Percentiles rank a stretch among this genome's conserved stretches.
Conservation (phyloP, 1,140 invertebrate genomes). For the Babylonia areolata region DNA sequence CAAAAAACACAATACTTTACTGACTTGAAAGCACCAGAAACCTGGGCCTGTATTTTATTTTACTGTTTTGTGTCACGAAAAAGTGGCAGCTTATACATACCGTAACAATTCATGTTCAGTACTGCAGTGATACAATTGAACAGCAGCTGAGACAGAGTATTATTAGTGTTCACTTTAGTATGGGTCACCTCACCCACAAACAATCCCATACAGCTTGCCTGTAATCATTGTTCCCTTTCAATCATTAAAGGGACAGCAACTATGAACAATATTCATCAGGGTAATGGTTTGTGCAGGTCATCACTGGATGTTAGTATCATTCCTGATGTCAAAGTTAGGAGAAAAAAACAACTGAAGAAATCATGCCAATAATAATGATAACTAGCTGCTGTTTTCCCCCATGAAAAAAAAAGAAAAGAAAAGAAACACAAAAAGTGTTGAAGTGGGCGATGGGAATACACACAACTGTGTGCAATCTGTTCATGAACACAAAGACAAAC, state of each 20-base stretch:
- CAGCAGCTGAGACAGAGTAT: constrained; percentile 39
- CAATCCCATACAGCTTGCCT: background rate
- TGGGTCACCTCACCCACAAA: background rate
- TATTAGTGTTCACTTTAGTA: background rate
- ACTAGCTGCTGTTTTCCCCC: background rate
- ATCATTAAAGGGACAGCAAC: background rate
- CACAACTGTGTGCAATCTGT: background rate
- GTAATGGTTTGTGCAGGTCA: background rate
- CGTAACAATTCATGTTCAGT: constrained; percentile 11
- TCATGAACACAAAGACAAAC: background rate
- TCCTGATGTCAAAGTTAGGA: background rate
- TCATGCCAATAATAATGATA: background rate
- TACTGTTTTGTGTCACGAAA: constrained; percentile 31
- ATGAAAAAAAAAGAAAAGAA: background rate
- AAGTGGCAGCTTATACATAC: constrained; percentile 34
- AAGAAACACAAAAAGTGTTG: background rate
- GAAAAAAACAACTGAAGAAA: background rate
- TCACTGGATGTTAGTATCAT: background rate
- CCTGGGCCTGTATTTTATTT: constrained; percentile 33
- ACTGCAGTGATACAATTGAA: constrained; percentile 36
- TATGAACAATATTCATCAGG: background rate
- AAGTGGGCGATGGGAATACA: no score
- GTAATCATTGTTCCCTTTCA: background rate
- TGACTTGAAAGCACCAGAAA: constrained; percentile 38
- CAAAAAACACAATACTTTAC: constrained; percentile 6